A percentile compares a stretch with the other conserved stretches of the same genome.
These are phyloP conservation scores for Antheraea yamamai DNA, from an alignment of 2,888 invertebrate species.

Conservation along the genomic window DNA sequence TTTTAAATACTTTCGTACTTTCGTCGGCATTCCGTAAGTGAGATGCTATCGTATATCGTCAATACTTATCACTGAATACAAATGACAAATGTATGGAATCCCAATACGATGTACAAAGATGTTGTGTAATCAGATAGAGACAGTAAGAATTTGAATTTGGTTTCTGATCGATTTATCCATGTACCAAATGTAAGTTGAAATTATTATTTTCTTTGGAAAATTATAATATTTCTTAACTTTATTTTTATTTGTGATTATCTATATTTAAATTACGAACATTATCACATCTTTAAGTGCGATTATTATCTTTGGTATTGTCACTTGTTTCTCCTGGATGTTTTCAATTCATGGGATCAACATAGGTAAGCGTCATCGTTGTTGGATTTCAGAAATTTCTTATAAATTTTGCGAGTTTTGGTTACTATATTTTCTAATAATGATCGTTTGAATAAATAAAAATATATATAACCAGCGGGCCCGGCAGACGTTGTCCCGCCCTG, in stretches of 20 bases:
- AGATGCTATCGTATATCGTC: slow-evolving; percentile 54
- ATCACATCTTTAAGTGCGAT: no score
- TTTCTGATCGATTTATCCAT: slow-evolving; percentile 38
- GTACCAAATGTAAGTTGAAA: slow-evolving; percentile 4
- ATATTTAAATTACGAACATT: background rate
- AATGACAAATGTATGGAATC: slow-evolving; percentile 46
- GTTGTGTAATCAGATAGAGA: slow-evolving; percentile 50
- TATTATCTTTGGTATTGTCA: no score
- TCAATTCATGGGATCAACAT: background rate
- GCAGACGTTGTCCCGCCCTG: no score
- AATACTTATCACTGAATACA: slow-evolving; percentile 46
- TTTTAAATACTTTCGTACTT: slow-evolving; percentile 53
- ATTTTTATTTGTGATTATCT: background rate
- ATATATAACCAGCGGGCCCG: no score
- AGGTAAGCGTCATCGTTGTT: background rate
- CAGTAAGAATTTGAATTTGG: slow-evolving; percentile 46
- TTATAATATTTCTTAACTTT: background rate
- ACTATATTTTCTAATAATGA: background rate
- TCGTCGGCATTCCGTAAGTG: slow-evolving; percentile 56
- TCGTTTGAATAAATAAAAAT: background rate
- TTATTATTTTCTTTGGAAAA: background rate
- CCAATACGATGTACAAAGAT: slow-evolving; percentile 49
- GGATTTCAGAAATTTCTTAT: background rate
- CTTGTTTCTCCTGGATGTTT: no score
- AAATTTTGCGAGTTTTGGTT: background rate